Percentiles rank a stretch among this genome's conserved stretches.
These are phyloP conservation scores for Anticlea derivata DNA, from an alignment of 2,888 invertebrate species.

Conservation along the genomic window DNA sequence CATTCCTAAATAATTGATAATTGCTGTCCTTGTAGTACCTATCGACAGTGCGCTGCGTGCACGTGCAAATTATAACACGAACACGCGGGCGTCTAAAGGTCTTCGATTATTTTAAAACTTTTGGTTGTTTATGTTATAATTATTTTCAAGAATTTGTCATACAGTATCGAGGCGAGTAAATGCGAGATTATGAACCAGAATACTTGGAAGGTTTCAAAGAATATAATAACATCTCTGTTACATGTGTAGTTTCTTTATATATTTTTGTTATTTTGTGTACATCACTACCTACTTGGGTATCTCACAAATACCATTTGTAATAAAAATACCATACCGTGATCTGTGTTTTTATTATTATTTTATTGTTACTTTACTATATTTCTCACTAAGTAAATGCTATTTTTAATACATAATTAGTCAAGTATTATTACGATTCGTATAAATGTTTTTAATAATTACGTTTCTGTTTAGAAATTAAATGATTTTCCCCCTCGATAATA, in stretches of 20 bases:
- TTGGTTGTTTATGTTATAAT: constrained; percentile 7
- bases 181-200: neutral
- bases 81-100: too few species aligned
- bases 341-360: constrained; percentile 52
- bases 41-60: constrained; percentile 4
- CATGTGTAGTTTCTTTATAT: constrained; percentile 47
- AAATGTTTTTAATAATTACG: constrained; percentile 8
- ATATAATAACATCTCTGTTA: constrained; percentile 6
- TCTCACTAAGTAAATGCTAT: constrained; percentile 5
- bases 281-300: constrained; percentile 58
- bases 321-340: constrained; percentile 70
- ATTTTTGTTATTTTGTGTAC: constrained; percentile 63
- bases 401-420: constrained; percentile 10
- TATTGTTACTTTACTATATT: constrained; percentile 2
- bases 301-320: constrained; percentile 64
- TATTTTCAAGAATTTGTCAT: constrained; percentile 11
- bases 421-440: constrained; percentile 8
- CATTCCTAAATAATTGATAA: constrained; percentile 7
- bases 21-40: neutral
- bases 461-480: constrained; percentile 14
- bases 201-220: constrained; percentile 6
- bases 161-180: neutral
- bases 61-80: neutral
- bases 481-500: constrained; percentile 7
- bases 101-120: too few species aligned